phyloP scores from a whole-genome alignment of 2,113 vertebrate species.

The Gnathonemus longibarbis region DNA sequence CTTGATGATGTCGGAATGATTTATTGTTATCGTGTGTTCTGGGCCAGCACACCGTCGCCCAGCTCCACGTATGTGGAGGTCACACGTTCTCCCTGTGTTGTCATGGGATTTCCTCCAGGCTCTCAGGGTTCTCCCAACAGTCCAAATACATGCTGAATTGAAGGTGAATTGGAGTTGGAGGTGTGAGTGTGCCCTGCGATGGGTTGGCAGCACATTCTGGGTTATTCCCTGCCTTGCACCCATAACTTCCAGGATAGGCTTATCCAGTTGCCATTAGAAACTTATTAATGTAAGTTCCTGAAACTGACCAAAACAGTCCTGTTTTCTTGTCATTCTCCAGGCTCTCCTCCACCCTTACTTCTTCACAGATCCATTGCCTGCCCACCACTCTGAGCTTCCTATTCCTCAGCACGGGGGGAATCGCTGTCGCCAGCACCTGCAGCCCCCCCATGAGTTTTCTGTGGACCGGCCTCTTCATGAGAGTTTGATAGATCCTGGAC shows the following conservation, averaged over 20 bases:
- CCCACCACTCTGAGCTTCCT: slow-evolving; percentile 79
- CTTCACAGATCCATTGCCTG: slow-evolving; percentile 75
- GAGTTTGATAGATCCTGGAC: slow-evolving; percentile 64
- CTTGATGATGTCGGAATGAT: neutral
- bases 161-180: neutral
- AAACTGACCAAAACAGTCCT: neutral
- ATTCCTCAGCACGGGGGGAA: slow-evolving; percentile 66
- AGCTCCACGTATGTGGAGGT: neutral
- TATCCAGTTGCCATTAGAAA: neutral
- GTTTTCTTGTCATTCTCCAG: slow-evolving; percentile 40
- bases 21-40: neutral
- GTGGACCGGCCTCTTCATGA: slow-evolving; percentile 66
- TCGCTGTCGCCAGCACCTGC: slow-evolving; percentile 55
- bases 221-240: neutral
- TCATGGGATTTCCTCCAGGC: neutral
- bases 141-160: neutral
- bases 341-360: slow-evolving; percentile 82
- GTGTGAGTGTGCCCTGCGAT: neutral
- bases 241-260: neutral
- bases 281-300: neutral
- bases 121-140: neutral
- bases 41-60: neutral
- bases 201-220: neutral
- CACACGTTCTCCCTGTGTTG: neutral
- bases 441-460: slow-evolving; percentile 67